Percentiles rank a stretch among this genome's conserved stretches.
phyloP scores from a whole-genome alignment of 1,140 invertebrate species.

The Caenorhabditis brenneri region DNA sequence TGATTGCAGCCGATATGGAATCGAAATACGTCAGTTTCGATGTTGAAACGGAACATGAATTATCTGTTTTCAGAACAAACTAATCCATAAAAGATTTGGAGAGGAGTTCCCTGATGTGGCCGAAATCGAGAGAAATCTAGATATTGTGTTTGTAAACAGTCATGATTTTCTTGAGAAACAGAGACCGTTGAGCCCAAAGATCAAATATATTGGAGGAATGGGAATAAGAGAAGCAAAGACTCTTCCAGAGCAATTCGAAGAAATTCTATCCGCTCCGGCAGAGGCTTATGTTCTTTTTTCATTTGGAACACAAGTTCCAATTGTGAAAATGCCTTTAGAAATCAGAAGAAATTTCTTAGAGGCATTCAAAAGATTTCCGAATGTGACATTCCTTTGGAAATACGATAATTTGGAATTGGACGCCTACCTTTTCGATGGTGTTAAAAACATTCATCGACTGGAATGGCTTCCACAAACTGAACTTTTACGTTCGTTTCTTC shows the following conservation, averaged over 20 bases:
- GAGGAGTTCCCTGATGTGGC: neutral
- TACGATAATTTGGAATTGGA: neutral
- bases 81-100: neutral
- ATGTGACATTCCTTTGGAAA: slow-evolving; percentile 1
- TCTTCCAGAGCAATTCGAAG: neutral
- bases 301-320: slow-evolving; percentile 19
- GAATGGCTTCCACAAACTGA: slow-evolving; percentile 17
- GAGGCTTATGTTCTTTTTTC: neutral
- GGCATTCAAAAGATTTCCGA: slow-evolving; percentile 11
- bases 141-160: slow-evolving; percentile 5
- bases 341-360: neutral
- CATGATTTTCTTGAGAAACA: neutral
- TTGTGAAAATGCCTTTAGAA: neutral
- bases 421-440: neutral
- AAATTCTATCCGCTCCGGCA: neutral
- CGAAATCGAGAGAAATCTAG: neutral
- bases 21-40: neutral
- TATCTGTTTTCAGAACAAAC: neutral
- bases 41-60: neutral
- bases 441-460: neutral
- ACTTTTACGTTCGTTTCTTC: neutral
- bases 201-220: slow-evolving; percentile 20
- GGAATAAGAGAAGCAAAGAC: neutral
- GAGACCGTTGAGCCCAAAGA: neutral
- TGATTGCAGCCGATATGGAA: neutral